These are phyloP conservation scores for Helicolenus hilgendorfi DNA, from an alignment of 2,797 vertebrate species.

Conservation along the genomic window DNA sequence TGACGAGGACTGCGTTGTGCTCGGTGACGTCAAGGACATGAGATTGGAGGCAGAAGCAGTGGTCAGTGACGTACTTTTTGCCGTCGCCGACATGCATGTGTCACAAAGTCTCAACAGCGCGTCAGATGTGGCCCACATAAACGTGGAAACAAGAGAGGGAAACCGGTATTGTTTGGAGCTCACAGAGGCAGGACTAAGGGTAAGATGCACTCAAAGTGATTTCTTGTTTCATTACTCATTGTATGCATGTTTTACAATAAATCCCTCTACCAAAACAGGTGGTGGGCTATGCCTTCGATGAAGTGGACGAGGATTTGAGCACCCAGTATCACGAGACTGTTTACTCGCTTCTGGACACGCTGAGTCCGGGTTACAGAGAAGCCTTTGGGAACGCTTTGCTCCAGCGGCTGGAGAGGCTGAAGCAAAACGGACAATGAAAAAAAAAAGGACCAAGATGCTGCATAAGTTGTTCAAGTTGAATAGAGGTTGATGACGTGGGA, in stretches of 20 bases:
- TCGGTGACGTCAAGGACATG: slow-evolving; percentile 96
- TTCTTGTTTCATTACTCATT: neutral
- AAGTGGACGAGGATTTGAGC: slow-evolving; percentile 93
- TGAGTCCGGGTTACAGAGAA: slow-evolving; percentile 98
- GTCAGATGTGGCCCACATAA: slow-evolving; percentile 95
- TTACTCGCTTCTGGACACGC: slow-evolving; percentile 96
- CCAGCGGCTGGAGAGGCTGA: slow-evolving; percentile 95
- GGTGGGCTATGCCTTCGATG: slow-evolving; percentile 95
- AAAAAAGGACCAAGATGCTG: slow-evolving; percentile 43
- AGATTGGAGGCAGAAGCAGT: slow-evolving; percentile 96
- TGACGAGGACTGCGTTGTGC: slow-evolving; percentile 91
- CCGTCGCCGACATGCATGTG: slow-evolving; percentile 95
- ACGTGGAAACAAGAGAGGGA: slow-evolving; percentile 96
- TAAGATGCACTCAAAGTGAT: slow-evolving; percentile 70
- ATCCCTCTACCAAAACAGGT: slow-evolving; percentile 88
- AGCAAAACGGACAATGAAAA: slow-evolving; percentile 92
- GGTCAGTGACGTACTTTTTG: slow-evolving; percentile 96
- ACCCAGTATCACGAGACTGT: slow-evolving; percentile 97
- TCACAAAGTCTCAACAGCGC: slow-evolving; percentile 93
- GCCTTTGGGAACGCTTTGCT: slow-evolving; percentile 98
- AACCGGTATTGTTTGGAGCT: slow-evolving; percentile 97
- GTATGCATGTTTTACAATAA: neutral
- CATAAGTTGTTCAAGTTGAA: slow-evolving; percentile 2
- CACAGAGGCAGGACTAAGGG: slow-evolving; percentile 96
- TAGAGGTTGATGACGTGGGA: slow-evolving; percentile 28